A percentile compares a stretch with the other conserved stretches of the same genome.
Evolutionary conservation across 2,113 vertebrate species (phyloP).

Genomic region (Pituophis catenifer): DNA sequence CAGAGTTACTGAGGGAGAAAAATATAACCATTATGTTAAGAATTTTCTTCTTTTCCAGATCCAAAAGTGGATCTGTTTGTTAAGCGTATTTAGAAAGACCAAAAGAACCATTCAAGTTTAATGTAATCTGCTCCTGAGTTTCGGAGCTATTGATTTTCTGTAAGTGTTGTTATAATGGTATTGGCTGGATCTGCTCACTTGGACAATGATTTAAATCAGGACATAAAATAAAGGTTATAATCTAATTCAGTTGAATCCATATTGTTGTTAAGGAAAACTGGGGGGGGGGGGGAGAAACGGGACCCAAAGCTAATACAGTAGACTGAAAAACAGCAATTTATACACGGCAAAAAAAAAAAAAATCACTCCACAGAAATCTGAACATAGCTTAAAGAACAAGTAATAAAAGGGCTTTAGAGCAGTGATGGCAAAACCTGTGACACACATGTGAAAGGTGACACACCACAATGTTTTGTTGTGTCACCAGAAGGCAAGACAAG

Average conservation of each 20-base stretch:
- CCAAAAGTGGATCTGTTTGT: not conserved
- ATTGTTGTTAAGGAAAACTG: slow-evolving; percentile 20
- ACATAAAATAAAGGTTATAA: slow-evolving; percentile 25
- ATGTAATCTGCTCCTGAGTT: slow-evolving; percentile 34
- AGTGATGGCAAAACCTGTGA: not conserved
- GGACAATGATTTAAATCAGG: slow-evolving; percentile 31
- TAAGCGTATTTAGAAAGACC: not conserved
- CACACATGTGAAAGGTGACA: not conserved
- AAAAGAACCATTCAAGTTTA: not conserved
- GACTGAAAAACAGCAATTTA: slow-evolving; percentile 16
- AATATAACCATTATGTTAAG: not conserved
- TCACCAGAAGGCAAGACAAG: no score
- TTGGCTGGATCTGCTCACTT: slow-evolving; percentile 37
- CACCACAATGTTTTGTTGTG: no score
- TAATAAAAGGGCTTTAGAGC: not conserved
- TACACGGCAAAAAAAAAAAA: slow-evolving; percentile 9
- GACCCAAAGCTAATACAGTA: not conserved
- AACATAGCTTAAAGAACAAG: not conserved
- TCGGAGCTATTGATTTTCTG: slow-evolving; percentile 1
- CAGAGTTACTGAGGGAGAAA: not conserved
- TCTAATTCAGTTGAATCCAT: slow-evolving; percentile 40
- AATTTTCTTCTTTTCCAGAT: not conserved
- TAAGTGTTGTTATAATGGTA: slow-evolving; percentile 51
- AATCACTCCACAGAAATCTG: not conserved
- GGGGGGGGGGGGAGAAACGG: no score